These are phyloP conservation scores for Hetaerina titia DNA, from an alignment of 2,888 invertebrate species.

Conservation along the genomic window DNA sequence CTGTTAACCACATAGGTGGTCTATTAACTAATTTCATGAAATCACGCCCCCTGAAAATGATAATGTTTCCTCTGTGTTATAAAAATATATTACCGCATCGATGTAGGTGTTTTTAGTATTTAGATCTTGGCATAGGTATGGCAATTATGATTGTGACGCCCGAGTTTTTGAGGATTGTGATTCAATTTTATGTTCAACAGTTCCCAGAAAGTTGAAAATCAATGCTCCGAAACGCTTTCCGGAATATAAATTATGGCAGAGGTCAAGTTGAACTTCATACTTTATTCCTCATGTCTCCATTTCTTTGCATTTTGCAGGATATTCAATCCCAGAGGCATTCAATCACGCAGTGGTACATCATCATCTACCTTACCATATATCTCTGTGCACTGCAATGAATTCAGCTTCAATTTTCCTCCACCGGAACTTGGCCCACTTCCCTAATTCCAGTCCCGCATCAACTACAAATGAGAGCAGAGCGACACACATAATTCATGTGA, in stretches of 20 bases:
- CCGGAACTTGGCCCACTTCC: neutral
- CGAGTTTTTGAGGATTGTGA: neutral
- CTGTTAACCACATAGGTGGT: neutral
- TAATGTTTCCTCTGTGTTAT: neutral
- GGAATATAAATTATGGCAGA: neutral
- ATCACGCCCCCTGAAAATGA: neutral
- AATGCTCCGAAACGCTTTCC: neutral
- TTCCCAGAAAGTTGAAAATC: neutral
- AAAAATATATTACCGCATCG: neutral
- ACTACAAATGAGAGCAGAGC: neutral
- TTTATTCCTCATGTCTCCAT: neutral
- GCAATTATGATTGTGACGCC: neutral
- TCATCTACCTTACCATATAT: neutral
- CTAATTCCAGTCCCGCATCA: neutral
- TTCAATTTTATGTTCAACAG: constrained; percentile 2
- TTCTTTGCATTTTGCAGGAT: neutral
- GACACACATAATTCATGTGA: neutral
- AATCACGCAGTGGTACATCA: neutral
- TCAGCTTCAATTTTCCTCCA: neutral
- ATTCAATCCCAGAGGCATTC: neutral
- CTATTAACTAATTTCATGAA: neutral
- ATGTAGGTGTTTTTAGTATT: neutral
- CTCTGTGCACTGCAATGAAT: neutral
- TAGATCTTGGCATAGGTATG: neutral
- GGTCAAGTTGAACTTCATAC: neutral